Evolutionary conservation across 2,797 vertebrate genomes (phyloP), one percentile per base, ranked within the genome.

Genomic region (Meda fulgida): DNA sequence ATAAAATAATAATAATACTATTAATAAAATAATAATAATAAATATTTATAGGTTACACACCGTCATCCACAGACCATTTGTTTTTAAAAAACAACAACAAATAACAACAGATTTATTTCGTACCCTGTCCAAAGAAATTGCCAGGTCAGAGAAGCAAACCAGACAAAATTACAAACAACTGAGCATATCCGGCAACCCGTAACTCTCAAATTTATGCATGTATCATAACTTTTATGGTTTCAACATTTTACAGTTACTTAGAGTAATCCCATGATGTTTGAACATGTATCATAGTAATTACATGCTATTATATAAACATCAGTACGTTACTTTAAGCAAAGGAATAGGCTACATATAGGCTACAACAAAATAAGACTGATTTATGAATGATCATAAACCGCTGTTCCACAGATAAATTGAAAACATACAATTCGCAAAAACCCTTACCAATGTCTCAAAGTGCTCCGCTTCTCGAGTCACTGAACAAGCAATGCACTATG

Each of bases 401-500:
- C 29, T 34, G 13, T 73, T 73, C 3, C 19, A 26, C 26, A 1
- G 29, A 81, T 29, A n/a, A 48, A 48, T 3, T 43, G 51, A 58
- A 71, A 70, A 58, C 16, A 19, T 36, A 21, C 29, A 53, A 80
- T 34, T 65, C 63, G 53, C 43, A n/a, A 29, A 31, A 53, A 8
- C n/a, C 43, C 55, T 51, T 73, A 36, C 16, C 40, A 67, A 7
- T 29, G 26, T 38, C 2, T 66, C 13, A 73, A 43, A 73, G 55
- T 65, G 70, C 0, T 73, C 23, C 34, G 31, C 31, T 36, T 83
- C 72, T 38, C 40, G 53, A 58, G 67, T 23, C 19, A 73, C 18
- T 73, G 53, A 73, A 38, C 60, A 83, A 76, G 43, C 60, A 82
- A 63, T 82, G 55, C 38, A 36, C 31, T 75, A 26, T 38, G 29